Conservation (phyloP, 2,888 invertebrate genomes). For the Synanthedon vespiformis region DNA sequence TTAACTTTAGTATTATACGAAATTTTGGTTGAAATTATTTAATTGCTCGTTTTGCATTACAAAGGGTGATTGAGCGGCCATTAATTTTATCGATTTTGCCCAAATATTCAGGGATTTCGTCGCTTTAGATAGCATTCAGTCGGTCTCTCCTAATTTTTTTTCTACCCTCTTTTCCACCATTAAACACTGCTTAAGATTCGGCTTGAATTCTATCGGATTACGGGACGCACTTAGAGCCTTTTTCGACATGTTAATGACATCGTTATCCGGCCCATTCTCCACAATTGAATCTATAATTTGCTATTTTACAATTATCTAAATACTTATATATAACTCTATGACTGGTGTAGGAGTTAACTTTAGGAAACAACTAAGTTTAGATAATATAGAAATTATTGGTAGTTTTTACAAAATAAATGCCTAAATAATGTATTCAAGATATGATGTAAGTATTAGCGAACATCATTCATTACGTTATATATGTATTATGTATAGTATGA, state of each 20-base stretch:
- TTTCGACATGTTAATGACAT: constrained; percentile 39
- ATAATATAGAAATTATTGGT: no score
- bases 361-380: no score
- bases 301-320: background rate
- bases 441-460: no score
- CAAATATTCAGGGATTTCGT: constrained; percentile 16
- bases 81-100: constrained; percentile 20
- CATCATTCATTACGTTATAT: no score
- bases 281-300: constrained; percentile 23
- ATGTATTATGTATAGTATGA: no score
- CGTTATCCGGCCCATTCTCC: constrained; percentile 21
- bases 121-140: constrained; percentile 5
- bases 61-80: constrained; percentile 6
- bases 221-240: constrained; percentile 31
- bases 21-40: background rate
- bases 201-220: constrained; percentile 29
- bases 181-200: constrained; percentile 45
- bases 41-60: background rate
- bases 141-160: constrained; percentile 7
- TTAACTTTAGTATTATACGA: background rate
- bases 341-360: no score
- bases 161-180: constrained; percentile 17
- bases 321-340: no score
- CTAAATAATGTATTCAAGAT: no score
- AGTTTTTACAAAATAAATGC: no score